A percentile compares a stretch with the other conserved stretches of the same genome.
Conservation (phyloP, 1,140 invertebrate genomes). For the Magallana angulata region DNA sequence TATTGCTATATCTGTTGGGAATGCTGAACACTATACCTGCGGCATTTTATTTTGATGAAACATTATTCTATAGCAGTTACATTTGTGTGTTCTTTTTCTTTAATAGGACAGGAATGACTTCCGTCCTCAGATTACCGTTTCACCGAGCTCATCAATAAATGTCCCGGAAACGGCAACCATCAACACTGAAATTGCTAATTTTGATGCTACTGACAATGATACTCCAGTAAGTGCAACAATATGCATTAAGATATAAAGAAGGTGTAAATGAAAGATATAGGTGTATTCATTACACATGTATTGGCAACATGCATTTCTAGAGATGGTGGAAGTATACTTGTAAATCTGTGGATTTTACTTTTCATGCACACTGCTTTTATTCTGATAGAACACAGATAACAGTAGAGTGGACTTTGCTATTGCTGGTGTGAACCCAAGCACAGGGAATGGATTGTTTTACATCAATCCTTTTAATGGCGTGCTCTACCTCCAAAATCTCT, state of each 20-base stretch:
- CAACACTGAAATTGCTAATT: conserved; percentile 45
- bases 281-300: background rate
- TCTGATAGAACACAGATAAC: conserved; percentile 62
- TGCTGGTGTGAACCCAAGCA: conserved; percentile 47
- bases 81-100: background rate
- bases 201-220: conserved; percentile 61
- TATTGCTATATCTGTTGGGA: too few species aligned
- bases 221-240: conserved; percentile 52
- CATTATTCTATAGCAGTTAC: too few species aligned
- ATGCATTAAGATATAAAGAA: too few species aligned
- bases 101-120: conserved; percentile 58
- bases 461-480: conserved; percentile 59
- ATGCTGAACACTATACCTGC: too few species aligned
- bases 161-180: conserved; percentile 32
- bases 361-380: background rate
- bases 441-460: conserved; percentile 60
- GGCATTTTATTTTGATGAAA: too few species aligned
- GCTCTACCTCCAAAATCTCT: conserved; percentile 48
- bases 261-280: background rate
- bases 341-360: background rate
- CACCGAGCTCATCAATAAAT: conserved; percentile 4
- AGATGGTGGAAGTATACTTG: background rate
- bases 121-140: conserved; percentile 35
- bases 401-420: conserved; percentile 60
- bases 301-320: background rate